A percentile compares a stretch with the other conserved stretches of the same genome.
Conservation (phyloP, 2,797 vertebrate genomes). For the Salmo trutta region DNA sequence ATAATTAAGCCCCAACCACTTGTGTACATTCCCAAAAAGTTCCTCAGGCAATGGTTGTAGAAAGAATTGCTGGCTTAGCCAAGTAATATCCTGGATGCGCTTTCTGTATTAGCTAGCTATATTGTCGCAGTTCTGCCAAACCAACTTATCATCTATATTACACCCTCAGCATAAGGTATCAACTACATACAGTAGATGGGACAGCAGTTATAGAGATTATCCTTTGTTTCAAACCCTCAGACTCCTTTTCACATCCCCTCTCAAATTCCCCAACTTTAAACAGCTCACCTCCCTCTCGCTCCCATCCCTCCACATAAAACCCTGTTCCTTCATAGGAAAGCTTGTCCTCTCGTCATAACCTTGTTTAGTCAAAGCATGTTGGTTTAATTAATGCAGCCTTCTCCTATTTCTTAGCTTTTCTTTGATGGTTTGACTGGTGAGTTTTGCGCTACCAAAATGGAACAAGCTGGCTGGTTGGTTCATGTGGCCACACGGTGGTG, state of each 20-base stretch:
- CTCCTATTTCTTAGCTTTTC: constrained; percentile 34
- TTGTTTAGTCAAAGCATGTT: constrained; percentile 51
- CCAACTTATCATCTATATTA: neutral
- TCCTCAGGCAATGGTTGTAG: neutral
- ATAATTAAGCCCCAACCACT: neutral
- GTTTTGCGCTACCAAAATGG: constrained; percentile 45
- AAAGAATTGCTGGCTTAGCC: neutral
- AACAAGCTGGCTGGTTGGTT: constrained; percentile 50
- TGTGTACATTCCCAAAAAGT: neutral
- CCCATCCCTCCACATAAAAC: neutral
- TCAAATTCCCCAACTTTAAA: constrained; percentile 16
- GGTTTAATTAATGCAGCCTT: constrained; percentile 51
- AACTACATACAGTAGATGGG: neutral
- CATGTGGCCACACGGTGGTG: constrained; percentile 21
- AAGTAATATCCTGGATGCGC: too few species aligned
- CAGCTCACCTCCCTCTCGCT: neutral
- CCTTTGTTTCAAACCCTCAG: constrained; percentile 9
- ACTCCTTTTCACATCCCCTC: constrained; percentile 9
- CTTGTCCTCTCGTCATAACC: constrained; percentile 14
- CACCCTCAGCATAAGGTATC: neutral
- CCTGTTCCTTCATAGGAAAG: constrained; percentile 16
- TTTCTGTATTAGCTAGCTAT: neutral
- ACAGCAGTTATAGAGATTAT: neutral
- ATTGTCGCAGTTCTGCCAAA: neutral
- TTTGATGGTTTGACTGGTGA: constrained; percentile 45